Conservation (phyloP, 1,140 invertebrate species). For the Sesamia nonagrioides region DNA sequence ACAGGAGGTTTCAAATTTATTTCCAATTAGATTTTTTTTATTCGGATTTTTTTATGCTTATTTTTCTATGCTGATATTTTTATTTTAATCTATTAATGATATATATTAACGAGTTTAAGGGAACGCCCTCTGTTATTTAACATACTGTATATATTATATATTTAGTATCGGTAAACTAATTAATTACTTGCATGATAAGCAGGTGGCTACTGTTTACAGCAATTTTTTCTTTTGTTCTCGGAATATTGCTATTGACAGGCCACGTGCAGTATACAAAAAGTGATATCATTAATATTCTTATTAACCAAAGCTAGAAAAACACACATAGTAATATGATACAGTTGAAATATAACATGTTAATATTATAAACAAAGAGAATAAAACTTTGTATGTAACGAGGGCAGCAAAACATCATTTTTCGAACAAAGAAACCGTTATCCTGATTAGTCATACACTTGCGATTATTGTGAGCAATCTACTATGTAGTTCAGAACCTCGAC, state of each 20-base stretch:
- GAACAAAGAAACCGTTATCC: conserved; percentile 39
- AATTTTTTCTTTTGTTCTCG: too few species aligned
- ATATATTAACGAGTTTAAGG: too few species aligned
- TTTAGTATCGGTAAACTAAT: neutral
- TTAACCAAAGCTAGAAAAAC: too few species aligned
- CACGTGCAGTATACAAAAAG: neutral
- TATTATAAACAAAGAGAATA: conserved; percentile 25
- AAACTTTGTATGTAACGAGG: conserved; percentile 19
- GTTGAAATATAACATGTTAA: neutral
- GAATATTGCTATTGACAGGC: too few species aligned
- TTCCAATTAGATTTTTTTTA: too few species aligned
- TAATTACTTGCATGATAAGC: conserved; percentile 1
- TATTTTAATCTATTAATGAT: too few species aligned
- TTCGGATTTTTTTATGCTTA: too few species aligned
- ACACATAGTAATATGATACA: neutral
- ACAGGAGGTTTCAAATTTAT: too few species aligned
- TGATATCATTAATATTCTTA: neutral
- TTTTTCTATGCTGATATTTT: too few species aligned
- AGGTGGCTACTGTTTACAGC: neutral
- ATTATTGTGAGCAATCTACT: conserved; percentile 24
- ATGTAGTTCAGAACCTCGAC: conserved; percentile 8
- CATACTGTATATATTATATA: too few species aligned
- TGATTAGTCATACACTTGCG: conserved; percentile 27
- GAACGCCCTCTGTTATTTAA: too few species aligned
- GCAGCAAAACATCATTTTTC: conserved; percentile 28